Conservation (phyloP, 2,888 invertebrate species). For the Sphaerophoria taeniata region DNA sequence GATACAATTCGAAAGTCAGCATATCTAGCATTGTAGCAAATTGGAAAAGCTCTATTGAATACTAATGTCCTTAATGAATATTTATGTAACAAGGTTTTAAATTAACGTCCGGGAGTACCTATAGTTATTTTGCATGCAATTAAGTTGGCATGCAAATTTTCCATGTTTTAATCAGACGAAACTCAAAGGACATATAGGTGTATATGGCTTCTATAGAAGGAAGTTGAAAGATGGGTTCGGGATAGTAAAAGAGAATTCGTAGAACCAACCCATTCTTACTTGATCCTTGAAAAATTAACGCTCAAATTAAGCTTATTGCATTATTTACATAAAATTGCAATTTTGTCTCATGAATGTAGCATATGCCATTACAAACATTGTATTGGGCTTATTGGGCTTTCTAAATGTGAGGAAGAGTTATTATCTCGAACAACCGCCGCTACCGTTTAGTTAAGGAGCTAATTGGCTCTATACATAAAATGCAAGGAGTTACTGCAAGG, state of each 20-base stretch:
- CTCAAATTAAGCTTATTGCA: constrained; percentile 36
- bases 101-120: constrained; percentile 59
- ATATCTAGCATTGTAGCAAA: constrained; percentile 39
- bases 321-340: constrained; percentile 38
- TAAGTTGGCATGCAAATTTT: constrained; percentile 54
- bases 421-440: constrained; percentile 7
- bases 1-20: constrained; percentile 52
- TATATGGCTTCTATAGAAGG: not conserved
- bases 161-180: constrained; percentile 40
- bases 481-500: constrained; percentile 3
- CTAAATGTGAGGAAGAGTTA: constrained; percentile 28
- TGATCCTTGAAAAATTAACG: constrained; percentile 13
- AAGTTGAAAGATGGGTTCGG: not conserved
- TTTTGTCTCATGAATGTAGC: no score
- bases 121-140: constrained; percentile 60
- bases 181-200: constrained; percentile 12
- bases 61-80: constrained; percentile 65
- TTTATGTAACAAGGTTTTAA: constrained; percentile 55
- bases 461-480: constrained; percentile 6
- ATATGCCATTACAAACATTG: no score
- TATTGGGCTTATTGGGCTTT: no score
- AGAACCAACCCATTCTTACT: not conserved
- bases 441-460: constrained; percentile 37
- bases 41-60: constrained; percentile 62
- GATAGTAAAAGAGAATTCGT: not conserved